These are phyloP conservation scores for Pollenia griseotomentosa DNA, from an alignment of 2,888 invertebrate genomes.

Conservation along the genomic window DNA sequence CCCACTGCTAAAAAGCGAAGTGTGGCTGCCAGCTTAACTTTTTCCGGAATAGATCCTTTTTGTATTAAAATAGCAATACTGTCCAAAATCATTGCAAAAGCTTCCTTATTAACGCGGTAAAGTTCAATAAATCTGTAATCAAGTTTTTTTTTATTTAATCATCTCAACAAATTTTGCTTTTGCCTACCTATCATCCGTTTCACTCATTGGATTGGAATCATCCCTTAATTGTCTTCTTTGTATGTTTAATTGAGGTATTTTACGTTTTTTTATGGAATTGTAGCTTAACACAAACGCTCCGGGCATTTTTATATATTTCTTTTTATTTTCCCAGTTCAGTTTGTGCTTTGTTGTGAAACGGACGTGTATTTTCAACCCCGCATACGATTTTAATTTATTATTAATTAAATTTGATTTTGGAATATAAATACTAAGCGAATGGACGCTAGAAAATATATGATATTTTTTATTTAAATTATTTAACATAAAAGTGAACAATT, in stretches of 20 bases:
- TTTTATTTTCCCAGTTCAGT: too few relatives aligned
- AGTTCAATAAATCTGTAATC: constrained; percentile 2
- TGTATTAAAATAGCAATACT: neutral
- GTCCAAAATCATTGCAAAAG: constrained; percentile 5
- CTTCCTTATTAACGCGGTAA: constrained; percentile 5
- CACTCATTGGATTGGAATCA: constrained; percentile 15
- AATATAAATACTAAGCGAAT: too few relatives aligned
- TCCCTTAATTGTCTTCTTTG: constrained; percentile 15
- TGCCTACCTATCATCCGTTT: constrained; percentile 1
- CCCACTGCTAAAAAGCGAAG: constrained; percentile 15
- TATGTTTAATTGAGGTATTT: constrained; percentile 12
- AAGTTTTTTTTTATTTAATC: neutral
- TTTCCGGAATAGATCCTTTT: constrained; percentile 22
- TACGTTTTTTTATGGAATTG: too few relatives aligned
- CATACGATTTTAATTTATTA: too few relatives aligned
- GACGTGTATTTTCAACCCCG: too few relatives aligned
- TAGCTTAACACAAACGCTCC: too few relatives aligned
- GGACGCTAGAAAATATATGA: too few relatives aligned
- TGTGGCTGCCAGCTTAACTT: constrained; percentile 17
- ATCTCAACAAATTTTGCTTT: constrained; percentile 1
- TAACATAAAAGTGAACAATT: too few relatives aligned
- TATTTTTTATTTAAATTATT: too few relatives aligned
- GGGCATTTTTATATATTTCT: too few relatives aligned
- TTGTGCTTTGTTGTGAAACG: too few relatives aligned
- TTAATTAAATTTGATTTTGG: too few relatives aligned